Conservation (phyloP, 2,113 vertebrate species). For the Petroica traversi region DNA sequence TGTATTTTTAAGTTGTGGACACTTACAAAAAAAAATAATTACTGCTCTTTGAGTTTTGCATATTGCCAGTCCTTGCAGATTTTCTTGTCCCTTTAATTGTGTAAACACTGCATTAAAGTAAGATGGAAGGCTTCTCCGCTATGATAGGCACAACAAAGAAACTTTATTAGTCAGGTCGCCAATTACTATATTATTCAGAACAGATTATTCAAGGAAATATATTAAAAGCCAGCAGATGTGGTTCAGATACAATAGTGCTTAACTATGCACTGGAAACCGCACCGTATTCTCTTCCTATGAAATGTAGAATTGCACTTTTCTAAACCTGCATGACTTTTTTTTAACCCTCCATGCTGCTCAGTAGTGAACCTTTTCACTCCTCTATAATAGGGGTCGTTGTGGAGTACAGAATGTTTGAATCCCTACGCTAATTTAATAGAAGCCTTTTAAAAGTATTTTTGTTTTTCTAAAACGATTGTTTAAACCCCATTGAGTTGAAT, state of each 20-base stretch:
- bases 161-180: conserved; percentile 72
- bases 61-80: neutral
- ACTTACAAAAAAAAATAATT: neutral
- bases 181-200: conserved; percentile 66
- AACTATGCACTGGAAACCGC: conserved; percentile 16
- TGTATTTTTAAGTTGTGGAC: conserved; percentile 23
- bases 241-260: conserved; percentile 38
- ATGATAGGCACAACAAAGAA: conserved; percentile 49
- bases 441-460: conserved; percentile 20
- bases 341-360: conserved; percentile 21
- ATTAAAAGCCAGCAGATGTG: conserved; percentile 54
- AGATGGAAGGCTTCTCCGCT: conserved; percentile 28
- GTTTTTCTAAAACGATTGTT: neutral
- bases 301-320: conserved; percentile 27
- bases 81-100: conserved; percentile 35
- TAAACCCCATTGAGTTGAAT: conserved; percentile 37
- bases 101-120: conserved; percentile 17
- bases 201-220: conserved; percentile 68
- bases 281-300: neutral
- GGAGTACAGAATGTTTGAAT: conserved; percentile 20
- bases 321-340: conserved; percentile 33
- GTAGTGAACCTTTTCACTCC: neutral
- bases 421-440: conserved; percentile 20
- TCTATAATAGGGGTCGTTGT: conserved; percentile 5
- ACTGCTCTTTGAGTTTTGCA: conserved; percentile 27